Base-by-base conservation (phyloP, 1,140 invertebrate genomes). In the Glossosoma conforme region DNA sequence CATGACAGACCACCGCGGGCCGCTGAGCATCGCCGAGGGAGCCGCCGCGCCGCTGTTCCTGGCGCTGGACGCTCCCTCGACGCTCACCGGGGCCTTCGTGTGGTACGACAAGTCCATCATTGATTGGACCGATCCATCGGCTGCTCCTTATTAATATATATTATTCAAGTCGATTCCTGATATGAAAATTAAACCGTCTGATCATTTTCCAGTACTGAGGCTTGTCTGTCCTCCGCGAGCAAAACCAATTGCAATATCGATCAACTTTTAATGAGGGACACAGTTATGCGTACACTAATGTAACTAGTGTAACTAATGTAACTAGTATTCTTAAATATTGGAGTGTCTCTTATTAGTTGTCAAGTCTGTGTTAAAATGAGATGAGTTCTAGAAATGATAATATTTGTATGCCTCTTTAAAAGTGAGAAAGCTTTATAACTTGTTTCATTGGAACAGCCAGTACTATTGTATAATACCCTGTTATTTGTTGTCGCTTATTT, bases 1-100 rank as follows among this genome's bases (percentile, higher is more conserved):
- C 58, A 84, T 89, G 85, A 74, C 77, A 1, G 80, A 75, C 32
- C 80, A 86, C 54, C 82, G 80, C 61, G 86, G 86, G 6, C 63
- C 61, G 0, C 65, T 85, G 10, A 81, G 79, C 3, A 79, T 82
- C 42, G 83, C 86, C 45, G 54, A 85, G 66, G 86, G 84, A 4
- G 69, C 71, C 0, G 48, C 37, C 0, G 66, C 67, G 1, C 65
- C 72, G 1, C 52, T 76, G 8, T 74, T 55, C 46, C 44, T 74
- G 1, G 72, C 74, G 9, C 44, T 75, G 15, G 67, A 72, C 38
- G 68, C 69, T 13, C 61, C 64, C 0, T 63, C 70, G 36, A 55
- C 65, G 9, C 59, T 73, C 0, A 60, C 58, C 13, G 74, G 74
- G 0, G 44, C 67, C 47, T 74, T 62, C 56, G 61, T 76, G 2